These are phyloP conservation scores for Puffinus mauretanicus DNA, from an alignment of 2,113 vertebrate species.

Conservation along the genomic window DNA sequence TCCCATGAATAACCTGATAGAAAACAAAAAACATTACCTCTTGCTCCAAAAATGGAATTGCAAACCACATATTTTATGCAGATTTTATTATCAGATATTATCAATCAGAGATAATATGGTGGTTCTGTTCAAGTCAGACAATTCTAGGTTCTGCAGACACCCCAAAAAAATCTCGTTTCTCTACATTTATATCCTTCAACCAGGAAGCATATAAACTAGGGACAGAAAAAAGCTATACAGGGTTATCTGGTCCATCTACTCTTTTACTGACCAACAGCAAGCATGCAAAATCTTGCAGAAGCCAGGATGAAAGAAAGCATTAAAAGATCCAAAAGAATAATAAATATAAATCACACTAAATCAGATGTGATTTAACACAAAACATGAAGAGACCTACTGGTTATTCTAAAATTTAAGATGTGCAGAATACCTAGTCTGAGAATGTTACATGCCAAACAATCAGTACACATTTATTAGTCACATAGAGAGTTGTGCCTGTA, in stretches of 20 bases:
- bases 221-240: neutral
- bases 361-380: neutral
- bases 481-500: neutral
- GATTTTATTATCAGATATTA: neutral
- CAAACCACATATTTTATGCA: neutral
- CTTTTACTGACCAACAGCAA: neutral
- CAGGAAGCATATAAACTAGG: neutral
- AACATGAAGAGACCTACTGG: neutral
- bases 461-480: neutral
- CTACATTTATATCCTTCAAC: neutral
- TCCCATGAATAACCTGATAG: neutral
- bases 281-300: neutral
- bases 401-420: neutral
- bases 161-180: neutral
- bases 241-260: neutral
- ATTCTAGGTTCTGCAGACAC: neutral
- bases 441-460: neutral
- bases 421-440: neutral
- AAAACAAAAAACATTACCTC: neutral
- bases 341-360: neutral
- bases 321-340: neutral
- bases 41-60: neutral
- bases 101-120: neutral
- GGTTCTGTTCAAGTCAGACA: neutral
- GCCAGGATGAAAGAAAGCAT: neutral